A percentile compares a stretch with the other conserved stretches of the same genome.
Evolutionary conservation across 2,113 vertebrate species (phyloP).

Genomic region (Syngnathus floridae): DNA sequence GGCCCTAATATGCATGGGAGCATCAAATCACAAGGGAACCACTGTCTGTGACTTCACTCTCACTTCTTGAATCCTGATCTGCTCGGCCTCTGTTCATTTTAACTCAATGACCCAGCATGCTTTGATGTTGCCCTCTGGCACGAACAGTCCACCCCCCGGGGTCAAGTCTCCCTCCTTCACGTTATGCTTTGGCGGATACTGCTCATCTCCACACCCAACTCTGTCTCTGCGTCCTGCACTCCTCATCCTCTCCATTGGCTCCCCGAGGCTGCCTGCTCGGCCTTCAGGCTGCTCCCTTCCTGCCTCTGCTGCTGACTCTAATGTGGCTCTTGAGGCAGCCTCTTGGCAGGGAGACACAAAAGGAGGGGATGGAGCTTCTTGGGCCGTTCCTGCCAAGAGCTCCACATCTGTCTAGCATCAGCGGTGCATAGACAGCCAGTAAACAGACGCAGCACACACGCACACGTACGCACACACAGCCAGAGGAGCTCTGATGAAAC

Average conservation of each 20-base stretch:
- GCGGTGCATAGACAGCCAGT: slow-evolving; percentile 31
- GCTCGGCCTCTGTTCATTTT: slow-evolving; percentile 29
- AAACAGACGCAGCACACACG: slow-evolving; percentile 6
- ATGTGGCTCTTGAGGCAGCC: slow-evolving; percentile 53
- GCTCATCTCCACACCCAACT: slow-evolving; percentile 1
- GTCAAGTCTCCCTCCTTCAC: not conserved
- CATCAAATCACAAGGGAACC: not conserved
- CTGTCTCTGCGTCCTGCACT: not conserved
- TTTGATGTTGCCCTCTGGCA: slow-evolving; percentile 53
- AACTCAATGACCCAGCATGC: slow-evolving; percentile 40
- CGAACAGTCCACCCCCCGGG: not conserved
- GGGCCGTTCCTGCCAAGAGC: slow-evolving; percentile 54
- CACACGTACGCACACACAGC: not conserved
- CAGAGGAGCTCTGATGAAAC: slow-evolving; percentile 21
- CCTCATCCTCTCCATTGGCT: slow-evolving; percentile 1
- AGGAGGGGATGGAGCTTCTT: slow-evolving; percentile 26
- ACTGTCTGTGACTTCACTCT: slow-evolving; percentile 7
- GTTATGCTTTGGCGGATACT: slow-evolving; percentile 1
- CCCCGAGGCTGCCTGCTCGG: slow-evolving; percentile 5
- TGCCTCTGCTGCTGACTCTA: slow-evolving; percentile 43
- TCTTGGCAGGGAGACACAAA: slow-evolving; percentile 44
- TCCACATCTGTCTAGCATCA: slow-evolving; percentile 70
- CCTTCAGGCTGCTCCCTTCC: slow-evolving; percentile 27
- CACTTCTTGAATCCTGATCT: slow-evolving; percentile 23
- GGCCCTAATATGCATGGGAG: not conserved